phyloP scores from a whole-genome alignment of 2,113 vertebrate genomes.

The Danionella cerebrum region DNA sequence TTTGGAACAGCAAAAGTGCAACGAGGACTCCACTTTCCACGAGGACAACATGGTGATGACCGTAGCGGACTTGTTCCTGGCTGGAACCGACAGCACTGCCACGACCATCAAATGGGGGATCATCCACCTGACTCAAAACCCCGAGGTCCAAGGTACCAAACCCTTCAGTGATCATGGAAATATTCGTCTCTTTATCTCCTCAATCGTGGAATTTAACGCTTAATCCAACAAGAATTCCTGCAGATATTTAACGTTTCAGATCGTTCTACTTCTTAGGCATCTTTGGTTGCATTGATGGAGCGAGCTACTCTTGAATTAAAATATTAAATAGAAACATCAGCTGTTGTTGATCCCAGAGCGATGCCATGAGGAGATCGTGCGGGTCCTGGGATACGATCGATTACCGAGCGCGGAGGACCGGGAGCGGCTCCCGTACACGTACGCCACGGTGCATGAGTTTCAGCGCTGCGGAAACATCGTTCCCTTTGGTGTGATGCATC shows the following conservation, averaged over 20 bases:
- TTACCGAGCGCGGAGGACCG: conserved; percentile 37
- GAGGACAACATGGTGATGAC: conserved; percentile 62
- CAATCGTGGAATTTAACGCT: no score
- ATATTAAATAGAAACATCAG: no score
- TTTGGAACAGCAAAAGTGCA: conserved; percentile 40
- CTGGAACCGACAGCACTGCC: conserved; percentile 62
- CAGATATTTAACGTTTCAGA: no score
- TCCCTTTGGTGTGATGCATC: conserved; percentile 1
- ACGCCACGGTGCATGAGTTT: conserved; percentile 41
- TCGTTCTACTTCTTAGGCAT: no score
- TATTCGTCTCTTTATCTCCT: no score
- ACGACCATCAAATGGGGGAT: conserved; percentile 64
- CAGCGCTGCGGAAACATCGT: conserved; percentile 31
- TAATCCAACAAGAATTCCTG: no score
- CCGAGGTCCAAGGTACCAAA: conserved; percentile 47
- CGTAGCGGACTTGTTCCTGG: conserved; percentile 59
- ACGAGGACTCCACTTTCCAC: conserved; percentile 52
- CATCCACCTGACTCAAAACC: conserved; percentile 58
- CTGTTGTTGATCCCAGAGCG: conserved; percentile 5
- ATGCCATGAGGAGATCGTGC: conserved; percentile 38
- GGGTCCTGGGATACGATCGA: conserved; percentile 30
- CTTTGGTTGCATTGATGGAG: no score
- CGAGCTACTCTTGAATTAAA: no score
- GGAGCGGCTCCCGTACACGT: conserved; percentile 17
- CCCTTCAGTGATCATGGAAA: neutral